These are phyloP conservation scores for Erythrocebus patas DNA, from an alignment of 2,113 vertebrate species.

Conservation along the genomic window DNA sequence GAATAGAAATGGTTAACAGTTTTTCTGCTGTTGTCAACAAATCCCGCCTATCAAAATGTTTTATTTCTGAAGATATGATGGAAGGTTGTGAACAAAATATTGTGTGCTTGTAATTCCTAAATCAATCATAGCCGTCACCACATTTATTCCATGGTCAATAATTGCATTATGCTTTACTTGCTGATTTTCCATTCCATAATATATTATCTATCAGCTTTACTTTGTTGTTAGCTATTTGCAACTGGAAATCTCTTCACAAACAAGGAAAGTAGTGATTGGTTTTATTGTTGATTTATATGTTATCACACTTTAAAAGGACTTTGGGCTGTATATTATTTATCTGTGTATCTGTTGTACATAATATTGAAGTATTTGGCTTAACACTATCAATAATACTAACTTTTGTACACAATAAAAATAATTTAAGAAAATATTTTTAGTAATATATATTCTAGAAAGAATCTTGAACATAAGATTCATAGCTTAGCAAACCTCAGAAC, in stretches of 20 bases:
- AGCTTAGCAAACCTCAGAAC: not conserved
- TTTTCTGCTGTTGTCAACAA: not conserved
- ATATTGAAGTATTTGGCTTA: not conserved
- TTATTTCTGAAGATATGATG: not conserved
- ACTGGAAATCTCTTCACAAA: not conserved
- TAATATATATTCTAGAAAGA: not conserved
- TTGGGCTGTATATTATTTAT: not conserved
- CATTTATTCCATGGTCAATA: not conserved
- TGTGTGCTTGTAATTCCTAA: not conserved
- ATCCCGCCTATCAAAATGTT: not conserved
- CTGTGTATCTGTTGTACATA: not conserved
- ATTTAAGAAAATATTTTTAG: slow-evolving; percentile 14
- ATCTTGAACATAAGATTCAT: not conserved
- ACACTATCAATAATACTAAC: not conserved
- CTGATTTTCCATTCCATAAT: not conserved
- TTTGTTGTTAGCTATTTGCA: not conserved
- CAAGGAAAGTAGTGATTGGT: not conserved
- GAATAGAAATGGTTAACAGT: not conserved
- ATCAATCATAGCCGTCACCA: not conserved
- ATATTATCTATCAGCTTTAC: not conserved
- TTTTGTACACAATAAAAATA: not conserved
- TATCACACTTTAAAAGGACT: not conserved
- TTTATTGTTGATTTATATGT: slow-evolving; percentile 9
- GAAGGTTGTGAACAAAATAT: not conserved
- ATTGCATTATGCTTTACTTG: not conserved